These are phyloP conservation scores for Smithornis capensis DNA, from an alignment of 2,113 vertebrate species.

Conservation along the genomic window DNA sequence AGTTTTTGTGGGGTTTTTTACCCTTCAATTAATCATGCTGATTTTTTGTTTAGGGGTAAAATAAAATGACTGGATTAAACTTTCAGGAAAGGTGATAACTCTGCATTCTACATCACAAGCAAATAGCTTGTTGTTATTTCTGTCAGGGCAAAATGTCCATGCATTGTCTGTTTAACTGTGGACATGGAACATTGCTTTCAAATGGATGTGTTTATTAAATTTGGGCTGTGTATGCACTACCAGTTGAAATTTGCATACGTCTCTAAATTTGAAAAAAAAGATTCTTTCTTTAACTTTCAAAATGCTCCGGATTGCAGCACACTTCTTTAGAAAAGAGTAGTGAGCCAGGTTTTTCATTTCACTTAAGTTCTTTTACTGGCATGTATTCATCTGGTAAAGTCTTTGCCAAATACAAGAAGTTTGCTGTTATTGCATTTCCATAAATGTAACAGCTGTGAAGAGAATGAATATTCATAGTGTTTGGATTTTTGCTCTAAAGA, in stretches of 20 bases:
- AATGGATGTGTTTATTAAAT: constrained; percentile 28
- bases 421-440: constrained; percentile 71
- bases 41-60: neutral
- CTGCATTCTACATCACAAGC: neutral
- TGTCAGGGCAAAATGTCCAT: neutral
- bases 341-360: constrained; percentile 9
- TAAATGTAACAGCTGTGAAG: constrained; percentile 63
- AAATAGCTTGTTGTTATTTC: neutral
- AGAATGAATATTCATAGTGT: constrained; percentile 59
- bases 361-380: constrained; percentile 31
- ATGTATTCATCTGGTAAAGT: constrained; percentile 42
- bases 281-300: constrained; percentile 39
- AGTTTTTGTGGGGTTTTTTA: rapidly evolving
- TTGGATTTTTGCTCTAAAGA: constrained; percentile 34
- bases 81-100: constrained; percentile 47
- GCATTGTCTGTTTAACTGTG: neutral
- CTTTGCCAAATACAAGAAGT: constrained; percentile 72
- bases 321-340: constrained; percentile 23
- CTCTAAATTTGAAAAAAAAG: constrained; percentile 10
- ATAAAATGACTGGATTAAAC: constrained; percentile 26
- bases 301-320: constrained; percentile 7
- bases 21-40: neutral
- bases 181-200: neutral
- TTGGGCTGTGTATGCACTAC: neutral
- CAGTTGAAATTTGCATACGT: constrained; percentile 15